Percentiles rank a stretch among this genome's conserved stretches.
phyloP scores from a whole-genome alignment of 2,113 vertebrate species.

The Pseudopipra pipra region DNA sequence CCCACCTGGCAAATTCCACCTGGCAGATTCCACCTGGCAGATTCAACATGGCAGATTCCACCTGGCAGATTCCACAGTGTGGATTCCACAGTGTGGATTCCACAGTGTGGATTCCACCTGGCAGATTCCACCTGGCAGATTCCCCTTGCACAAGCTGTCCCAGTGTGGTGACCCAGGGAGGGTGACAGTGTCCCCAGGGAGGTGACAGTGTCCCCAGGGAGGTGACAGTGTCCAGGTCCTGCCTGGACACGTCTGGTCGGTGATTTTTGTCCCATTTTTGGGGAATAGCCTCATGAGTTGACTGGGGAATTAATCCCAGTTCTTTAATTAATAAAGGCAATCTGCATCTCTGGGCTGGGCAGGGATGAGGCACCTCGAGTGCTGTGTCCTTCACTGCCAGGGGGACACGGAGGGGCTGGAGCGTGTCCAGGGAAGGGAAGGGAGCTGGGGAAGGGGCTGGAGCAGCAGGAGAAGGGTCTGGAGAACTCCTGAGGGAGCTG shows the following conservation, averaged over 20 bases:
- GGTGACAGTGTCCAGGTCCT: not conserved
- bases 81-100: too few species aligned
- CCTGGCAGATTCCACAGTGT: too few species aligned
- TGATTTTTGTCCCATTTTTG: not conserved
- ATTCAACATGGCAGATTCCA: too few species aligned
- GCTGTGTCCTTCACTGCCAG: not conserved
- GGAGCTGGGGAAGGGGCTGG: not conserved
- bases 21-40: too few species aligned
- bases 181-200: not conserved
- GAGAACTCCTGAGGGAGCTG: not conserved
- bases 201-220: too few species aligned
- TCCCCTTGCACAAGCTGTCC: not conserved
- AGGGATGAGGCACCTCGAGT: not conserved
- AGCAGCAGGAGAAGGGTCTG: not conserved
- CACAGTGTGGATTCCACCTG: too few species aligned
- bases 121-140: too few species aligned
- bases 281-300: not conserved
- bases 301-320: not conserved
- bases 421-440: not conserved
- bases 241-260: not conserved
- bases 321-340: not conserved
- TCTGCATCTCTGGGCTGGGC: not conserved
- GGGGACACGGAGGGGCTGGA: not conserved
- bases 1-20: not conserved
- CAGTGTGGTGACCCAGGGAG: not conserved